Base-by-base conservation (phyloP, 2,113 vertebrate species). In the Elephantulus edwardii region DNA sequence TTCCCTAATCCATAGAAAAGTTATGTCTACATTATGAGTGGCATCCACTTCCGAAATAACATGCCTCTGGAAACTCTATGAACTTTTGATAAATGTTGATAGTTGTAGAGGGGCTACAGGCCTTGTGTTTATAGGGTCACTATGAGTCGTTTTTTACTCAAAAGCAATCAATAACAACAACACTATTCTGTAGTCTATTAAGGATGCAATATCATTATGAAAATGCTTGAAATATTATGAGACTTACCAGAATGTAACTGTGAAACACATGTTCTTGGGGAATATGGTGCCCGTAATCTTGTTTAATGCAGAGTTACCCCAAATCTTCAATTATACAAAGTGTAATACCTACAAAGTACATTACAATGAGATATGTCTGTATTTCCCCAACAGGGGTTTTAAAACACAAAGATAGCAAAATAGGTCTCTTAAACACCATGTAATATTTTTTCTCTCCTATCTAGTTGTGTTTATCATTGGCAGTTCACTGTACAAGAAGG, bases 401-500 rank as follows among this genome's bases (percentile, higher is more conserved):
- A 60, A 68, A 60, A 46, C 8, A 5, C 71, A 74, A 28, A 46
- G 30, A 72, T 10, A 74, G 35, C n/a, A 46, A 33, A 5, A 33
- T 1, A 17, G 38, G 50, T 20, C 44, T 46, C n/a, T 46, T 24
- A 26, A 5, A n/a, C 1, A 4, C 66, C 44, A 9, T 30, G 8
- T 33, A 44, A 95, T 72, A 0, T 3, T 0, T 64, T 68, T 64
- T 76, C 54, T 52, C 11, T 70, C 0, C 91, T 8, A 11, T 91
- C 72, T 96, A 99, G 99, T 98, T 95, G 98, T 99, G 62, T 99
- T 99, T 76, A 22, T 99, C 28, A 0, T 91, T 24, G 99, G 99
- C 91, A 99, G 98, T 46, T 16, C 89, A 12, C 98, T 99, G 99
- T 99, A 99, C 96, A 98, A 98, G 96, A 99, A 99, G 96, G 94